Percentiles rank a stretch among this genome's conserved stretches.
These are phyloP conservation scores for Orthosia gothica DNA, from an alignment of 2,888 invertebrate species.

Conservation along the genomic window DNA sequence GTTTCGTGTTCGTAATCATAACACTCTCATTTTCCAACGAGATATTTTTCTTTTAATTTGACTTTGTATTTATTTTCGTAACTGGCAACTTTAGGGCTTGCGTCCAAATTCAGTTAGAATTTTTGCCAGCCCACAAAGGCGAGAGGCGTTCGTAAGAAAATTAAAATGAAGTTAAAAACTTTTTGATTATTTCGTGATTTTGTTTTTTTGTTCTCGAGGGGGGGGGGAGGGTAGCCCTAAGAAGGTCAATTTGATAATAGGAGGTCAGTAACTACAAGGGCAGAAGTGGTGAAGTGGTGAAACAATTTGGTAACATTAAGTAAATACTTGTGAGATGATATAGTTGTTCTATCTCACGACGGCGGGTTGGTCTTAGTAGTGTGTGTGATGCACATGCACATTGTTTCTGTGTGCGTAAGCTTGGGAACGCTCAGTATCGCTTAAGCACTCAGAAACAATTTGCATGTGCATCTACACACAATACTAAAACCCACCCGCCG, in stretches of 20 bases:
- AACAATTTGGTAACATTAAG: not conserved
- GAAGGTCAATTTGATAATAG: constrained; percentile 28
- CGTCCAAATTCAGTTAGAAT: constrained; percentile 49
- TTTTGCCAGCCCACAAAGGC: constrained; percentile 49
- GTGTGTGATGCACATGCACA: too few species aligned
- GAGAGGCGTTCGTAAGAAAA: constrained; percentile 52
- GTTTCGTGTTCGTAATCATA: not conserved
- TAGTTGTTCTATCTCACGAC: too few species aligned
- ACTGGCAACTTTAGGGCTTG: constrained; percentile 43
- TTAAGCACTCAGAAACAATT: too few species aligned
- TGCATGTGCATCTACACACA: too few species aligned
- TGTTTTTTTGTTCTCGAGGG: constrained; percentile 33
- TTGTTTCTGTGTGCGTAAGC: too few species aligned
- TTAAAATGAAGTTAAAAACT: constrained; percentile 64
- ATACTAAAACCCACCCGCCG: too few species aligned
- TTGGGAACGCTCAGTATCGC: too few species aligned
- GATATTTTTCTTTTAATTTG: constrained; percentile 30
- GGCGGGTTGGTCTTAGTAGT: too few species aligned
- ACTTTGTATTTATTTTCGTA: constrained; percentile 45
- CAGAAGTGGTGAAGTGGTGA: not conserved
- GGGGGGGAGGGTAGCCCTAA: not conserved
- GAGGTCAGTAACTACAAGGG: not conserved
- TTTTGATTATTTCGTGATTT: constrained; percentile 68
- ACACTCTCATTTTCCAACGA: constrained; percentile 17
- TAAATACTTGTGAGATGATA: not conserved